These are phyloP conservation scores for Rotaria macrura DNA, from an alignment of 2,888 invertebrate species.

Conservation along the genomic window DNA sequence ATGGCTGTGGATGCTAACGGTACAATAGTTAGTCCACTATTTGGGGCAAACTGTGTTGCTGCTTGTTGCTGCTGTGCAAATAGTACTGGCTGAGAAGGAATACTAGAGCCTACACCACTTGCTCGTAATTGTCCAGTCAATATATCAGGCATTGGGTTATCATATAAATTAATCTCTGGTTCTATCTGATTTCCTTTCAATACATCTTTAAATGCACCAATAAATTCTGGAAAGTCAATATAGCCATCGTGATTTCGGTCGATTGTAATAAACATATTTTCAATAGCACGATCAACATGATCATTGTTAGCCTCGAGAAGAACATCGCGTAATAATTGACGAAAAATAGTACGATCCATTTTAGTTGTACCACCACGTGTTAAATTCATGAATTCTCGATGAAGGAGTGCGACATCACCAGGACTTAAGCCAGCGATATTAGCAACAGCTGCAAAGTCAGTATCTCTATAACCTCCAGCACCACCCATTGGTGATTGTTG, in stretches of 20 bases:
- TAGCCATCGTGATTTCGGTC: slow-evolving; percentile 6
- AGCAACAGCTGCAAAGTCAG: background rate
- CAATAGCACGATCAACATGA: slow-evolving; percentile 15
- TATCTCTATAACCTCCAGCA: background rate
- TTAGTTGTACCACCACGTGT: slow-evolving; percentile 2
- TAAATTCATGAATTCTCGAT: slow-evolving; percentile 17
- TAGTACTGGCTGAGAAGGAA: background rate
- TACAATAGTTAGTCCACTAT: background rate
- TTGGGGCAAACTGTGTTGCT: background rate
- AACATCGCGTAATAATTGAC: background rate
- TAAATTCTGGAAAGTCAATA: slow-evolving; percentile 20
- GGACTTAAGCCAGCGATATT: background rate
- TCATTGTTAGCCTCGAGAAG: background rate
- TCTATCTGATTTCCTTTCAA: background rate
- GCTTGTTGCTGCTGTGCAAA: background rate
- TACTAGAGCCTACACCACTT: background rate
- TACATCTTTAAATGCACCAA: slow-evolving; percentile 20
- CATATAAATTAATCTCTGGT: background rate
- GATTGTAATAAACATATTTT: background rate
- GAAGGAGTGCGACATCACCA: background rate
- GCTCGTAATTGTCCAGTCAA: background rate
- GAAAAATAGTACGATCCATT: background rate
- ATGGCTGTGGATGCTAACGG: background rate
- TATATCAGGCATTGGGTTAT: background rate
- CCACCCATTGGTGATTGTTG: background rate